Conservation (phyloP, 2,888 invertebrate species). For the Osmoderma eremita region DNA sequence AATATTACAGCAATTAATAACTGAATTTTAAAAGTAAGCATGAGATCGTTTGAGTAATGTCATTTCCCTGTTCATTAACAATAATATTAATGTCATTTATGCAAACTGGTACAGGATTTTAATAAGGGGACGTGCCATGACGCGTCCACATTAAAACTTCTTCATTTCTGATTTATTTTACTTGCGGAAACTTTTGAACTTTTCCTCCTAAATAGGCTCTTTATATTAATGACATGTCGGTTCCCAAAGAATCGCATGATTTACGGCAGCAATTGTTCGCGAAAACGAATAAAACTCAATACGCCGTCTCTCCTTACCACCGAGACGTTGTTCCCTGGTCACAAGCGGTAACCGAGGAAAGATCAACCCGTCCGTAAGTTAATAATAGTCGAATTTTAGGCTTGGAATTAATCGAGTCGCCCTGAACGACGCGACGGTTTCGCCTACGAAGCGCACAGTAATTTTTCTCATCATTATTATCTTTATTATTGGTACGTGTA, state of each 20-base stretch:
- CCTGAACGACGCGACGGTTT: conserved; percentile 3
- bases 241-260: conserved; percentile 19
- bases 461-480: conserved; percentile 22
- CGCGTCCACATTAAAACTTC: conserved; percentile 21
- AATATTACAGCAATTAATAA: too few species aligned
- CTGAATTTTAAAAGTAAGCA: neutral
- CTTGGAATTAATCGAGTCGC: too few species aligned
- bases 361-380: neutral
- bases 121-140: conserved; percentile 20
- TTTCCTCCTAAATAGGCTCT: conserved; percentile 14
- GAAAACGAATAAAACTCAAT: conserved; percentile 10
- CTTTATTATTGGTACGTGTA: conserved; percentile 22
- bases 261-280: conserved; percentile 11
- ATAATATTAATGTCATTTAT: neutral
- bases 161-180: conserved; percentile 17
- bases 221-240: neutral
- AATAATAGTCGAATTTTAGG: too few species aligned
- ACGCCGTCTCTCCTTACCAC: neutral
- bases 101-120: conserved; percentile 23
- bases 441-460: neutral
- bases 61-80: conserved; percentile 12
- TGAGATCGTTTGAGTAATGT: conserved; percentile 1
- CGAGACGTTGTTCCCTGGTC: neutral
- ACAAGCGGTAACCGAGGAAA: neutral
- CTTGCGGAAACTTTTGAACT: conserved; percentile 13